These are phyloP conservation scores for Drymonia ruficornis DNA, from an alignment of 2,888 invertebrate species.

Conservation along the genomic window DNA sequence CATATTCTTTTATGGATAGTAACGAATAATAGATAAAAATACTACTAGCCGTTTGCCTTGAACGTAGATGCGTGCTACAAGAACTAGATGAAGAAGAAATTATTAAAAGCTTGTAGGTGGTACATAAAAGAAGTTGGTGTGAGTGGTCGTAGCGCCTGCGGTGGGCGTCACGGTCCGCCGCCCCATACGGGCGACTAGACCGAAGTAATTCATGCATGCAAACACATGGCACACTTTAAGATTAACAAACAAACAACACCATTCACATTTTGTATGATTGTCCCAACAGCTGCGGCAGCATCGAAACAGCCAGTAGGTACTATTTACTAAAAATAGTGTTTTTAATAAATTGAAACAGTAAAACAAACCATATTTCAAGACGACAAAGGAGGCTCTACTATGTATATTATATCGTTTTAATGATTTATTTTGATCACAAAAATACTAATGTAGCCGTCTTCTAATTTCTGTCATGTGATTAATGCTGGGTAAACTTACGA, in stretches of 20 bases:
- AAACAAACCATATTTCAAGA: too few species aligned
- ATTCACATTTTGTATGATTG: conserved; percentile 4
- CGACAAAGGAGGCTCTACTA: too few species aligned
- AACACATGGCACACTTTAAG: conserved; percentile 33
- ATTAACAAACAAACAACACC: conserved; percentile 22
- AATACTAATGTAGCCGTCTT: too few species aligned
- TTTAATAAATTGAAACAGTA: too few species aligned
- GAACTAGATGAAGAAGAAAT: conserved; percentile 37
- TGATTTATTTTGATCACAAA: too few species aligned
- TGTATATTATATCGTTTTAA: too few species aligned
- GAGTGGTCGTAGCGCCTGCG: conserved; percentile 39
- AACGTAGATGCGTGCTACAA: conserved; percentile 23
- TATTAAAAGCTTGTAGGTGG: conserved; percentile 39
- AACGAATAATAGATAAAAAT: neutral
- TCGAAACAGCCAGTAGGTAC: too few species aligned
- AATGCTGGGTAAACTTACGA: neutral
- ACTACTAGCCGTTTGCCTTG: conserved; percentile 5
- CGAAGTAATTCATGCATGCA: conserved; percentile 36
- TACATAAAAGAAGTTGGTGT: conserved; percentile 26
- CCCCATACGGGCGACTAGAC: conserved; percentile 33
- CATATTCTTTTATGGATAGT: neutral
- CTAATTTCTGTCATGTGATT: neutral
- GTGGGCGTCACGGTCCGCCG: conserved; percentile 25
- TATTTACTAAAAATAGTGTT: too few species aligned
- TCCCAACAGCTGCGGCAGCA: neutral